Evolutionary conservation across 2,888 invertebrate species (phyloP).

Genomic region (Agrenia bidenticulata): DNA sequence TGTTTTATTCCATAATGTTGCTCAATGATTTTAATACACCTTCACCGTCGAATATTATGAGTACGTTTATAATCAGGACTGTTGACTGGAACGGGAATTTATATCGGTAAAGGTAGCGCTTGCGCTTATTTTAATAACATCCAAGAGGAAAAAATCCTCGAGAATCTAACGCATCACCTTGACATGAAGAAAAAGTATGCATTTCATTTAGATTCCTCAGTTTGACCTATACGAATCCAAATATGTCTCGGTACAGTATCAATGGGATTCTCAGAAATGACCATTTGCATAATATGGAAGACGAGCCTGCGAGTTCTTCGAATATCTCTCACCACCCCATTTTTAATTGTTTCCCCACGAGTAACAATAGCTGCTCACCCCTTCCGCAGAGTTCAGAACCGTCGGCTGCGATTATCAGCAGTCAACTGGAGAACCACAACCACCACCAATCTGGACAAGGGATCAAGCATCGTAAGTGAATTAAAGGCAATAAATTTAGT

Average conservation of each 20-base stretch:
- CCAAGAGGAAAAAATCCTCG: neutral
- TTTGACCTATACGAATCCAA: slow-evolving; percentile 1
- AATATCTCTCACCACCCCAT: neutral
- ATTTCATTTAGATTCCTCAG: slow-evolving; percentile 1
- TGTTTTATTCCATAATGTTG: no score
- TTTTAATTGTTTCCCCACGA: slow-evolving; percentile 10
- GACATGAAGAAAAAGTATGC: neutral
- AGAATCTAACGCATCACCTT: neutral
- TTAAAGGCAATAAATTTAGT: slow-evolving; percentile 10
- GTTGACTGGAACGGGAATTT: no score
- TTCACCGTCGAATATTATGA: no score
- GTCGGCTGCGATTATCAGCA: slow-evolving; percentile 1
- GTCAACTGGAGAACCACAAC: slow-evolving; percentile 1
- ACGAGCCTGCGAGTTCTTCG: neutral
- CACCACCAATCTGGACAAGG: neutral
- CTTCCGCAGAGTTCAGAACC: neutral
- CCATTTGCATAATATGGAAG: neutral
- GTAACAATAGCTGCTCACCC: slow-evolving; percentile 6
- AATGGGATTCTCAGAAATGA: slow-evolving; percentile 17
- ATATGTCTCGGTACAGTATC: slow-evolving; percentile 31
- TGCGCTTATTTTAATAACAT: slow-evolving; percentile 8
- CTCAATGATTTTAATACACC: no score
- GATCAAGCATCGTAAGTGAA: slow-evolving; percentile 16
- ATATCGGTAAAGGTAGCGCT: slow-evolving; percentile 9
- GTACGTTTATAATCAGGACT: no score